These are phyloP conservation scores for Acleris holmiana DNA, from an alignment of 2,888 invertebrate genomes.

Conservation along the genomic window DNA sequence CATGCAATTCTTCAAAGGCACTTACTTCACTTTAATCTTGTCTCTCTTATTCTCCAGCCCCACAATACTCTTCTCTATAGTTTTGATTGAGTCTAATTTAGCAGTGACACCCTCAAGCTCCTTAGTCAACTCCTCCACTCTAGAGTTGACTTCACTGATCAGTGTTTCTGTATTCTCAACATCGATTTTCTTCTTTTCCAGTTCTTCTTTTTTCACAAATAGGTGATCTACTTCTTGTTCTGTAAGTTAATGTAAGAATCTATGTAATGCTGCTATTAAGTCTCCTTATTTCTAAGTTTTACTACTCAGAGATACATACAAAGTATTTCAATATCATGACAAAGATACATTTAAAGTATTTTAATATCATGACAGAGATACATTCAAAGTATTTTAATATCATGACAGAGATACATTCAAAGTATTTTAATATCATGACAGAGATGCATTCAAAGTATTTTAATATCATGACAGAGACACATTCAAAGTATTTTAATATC, in stretches of 20 bases:
- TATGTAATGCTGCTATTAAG: too few relatives aligned
- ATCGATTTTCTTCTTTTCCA: constrained; percentile 84
- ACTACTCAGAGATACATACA: constrained; percentile 66
- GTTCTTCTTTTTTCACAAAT: constrained; percentile 84
- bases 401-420: constrained; percentile 63
- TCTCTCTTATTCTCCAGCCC: constrained; percentile 81
- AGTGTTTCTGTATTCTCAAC: constrained; percentile 85
- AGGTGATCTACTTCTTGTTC: constrained; percentile 80
- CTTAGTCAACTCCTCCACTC: constrained; percentile 82
- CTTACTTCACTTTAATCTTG: constrained; percentile 83
- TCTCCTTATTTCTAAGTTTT: too few relatives aligned
- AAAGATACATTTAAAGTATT: constrained; percentile 72
- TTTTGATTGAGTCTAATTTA: constrained; percentile 80
- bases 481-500: constrained; percentile 83
- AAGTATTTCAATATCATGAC: constrained; percentile 78
- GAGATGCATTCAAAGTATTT: constrained; percentile 76
- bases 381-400: constrained; percentile 83
- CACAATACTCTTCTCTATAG: constrained; percentile 79
- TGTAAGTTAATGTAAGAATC: constrained; percentile 44
- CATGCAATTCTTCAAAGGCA: neutral
- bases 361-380: constrained; percentile 67
- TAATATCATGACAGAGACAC: constrained; percentile 63
- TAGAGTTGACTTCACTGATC: constrained; percentile 83
- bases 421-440: constrained; percentile 78
- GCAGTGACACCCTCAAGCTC: constrained; percentile 83